Base-by-base conservation (phyloP, 2,888 invertebrate genomes). In the Xestoiulus laeticollis region DNA sequence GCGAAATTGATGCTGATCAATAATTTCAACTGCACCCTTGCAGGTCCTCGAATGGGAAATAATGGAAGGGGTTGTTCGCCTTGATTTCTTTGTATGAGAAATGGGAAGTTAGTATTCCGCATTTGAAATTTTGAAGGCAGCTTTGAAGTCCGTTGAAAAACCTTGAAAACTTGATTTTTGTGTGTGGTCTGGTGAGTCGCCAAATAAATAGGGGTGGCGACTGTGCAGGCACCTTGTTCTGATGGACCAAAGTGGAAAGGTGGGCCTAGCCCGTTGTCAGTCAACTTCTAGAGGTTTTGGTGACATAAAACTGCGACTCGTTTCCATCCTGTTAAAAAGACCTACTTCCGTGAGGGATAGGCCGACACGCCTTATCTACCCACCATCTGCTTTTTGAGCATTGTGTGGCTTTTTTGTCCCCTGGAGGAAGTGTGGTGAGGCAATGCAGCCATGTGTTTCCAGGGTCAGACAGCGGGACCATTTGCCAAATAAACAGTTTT, bases 1-100 rank as follows among this genome's bases (percentile, higher is more conserved):
- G 53, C 53, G 53, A 53, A 53, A 53, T 53, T 53, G 53, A 53
- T 19, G 53, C 53, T 53, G 53, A 53, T 53, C 53, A 53, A 53
- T 53, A 53, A 53, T 19, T 53, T 53, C 53, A 53, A 16, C 53
- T 53, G 14, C 53, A 53, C 53, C 53, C 53, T 19, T 2, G 53
- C 53, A 53, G 53, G 53, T 19, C 53, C 53, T 53, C 53, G 53
- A 53, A 53, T 19, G 53, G 19, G 53, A 53, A 53, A 53, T 53
- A 16, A 53, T 19, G 53, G 53, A 53, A 53, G 16, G 53, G 53
- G 53, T 53, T 53, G 53, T 53, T 53, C 53, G 53, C 53, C 53
- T 53, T 53, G 53, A 53, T 53, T 53, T 53, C 16, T 53, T 53
- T 6, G 19, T 53, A 53, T 14, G 53, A 53, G 10, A 53, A 53